phyloP scores from a whole-genome alignment of 2,888 invertebrate species.

The Linyphia triangularis region DNA sequence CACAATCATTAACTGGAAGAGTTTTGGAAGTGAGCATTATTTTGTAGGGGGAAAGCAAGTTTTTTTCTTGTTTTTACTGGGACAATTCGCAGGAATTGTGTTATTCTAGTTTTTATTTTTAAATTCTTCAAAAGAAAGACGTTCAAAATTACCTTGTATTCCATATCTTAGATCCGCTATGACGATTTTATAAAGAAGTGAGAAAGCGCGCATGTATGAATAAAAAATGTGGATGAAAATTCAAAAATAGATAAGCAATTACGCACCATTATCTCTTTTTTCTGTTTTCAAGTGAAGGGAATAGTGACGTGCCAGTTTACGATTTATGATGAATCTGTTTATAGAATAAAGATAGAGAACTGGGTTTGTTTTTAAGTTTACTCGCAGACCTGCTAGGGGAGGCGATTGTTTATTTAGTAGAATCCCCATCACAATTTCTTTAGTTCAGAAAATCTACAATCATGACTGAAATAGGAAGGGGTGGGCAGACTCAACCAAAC shows the following conservation, averaged over 20 bases:
- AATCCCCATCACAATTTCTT: no score
- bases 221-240: background rate
- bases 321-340: background rate
- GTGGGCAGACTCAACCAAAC: no score
- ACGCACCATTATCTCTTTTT: background rate
- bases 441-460: no score
- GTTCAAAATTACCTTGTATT: no score
- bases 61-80: background rate
- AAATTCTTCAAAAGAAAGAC: background rate
- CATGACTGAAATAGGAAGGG: no score
- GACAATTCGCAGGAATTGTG: constrained; percentile 14
- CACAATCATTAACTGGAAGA: constrained; percentile 16
- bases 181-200: background rate
- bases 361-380: background rate
- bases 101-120: constrained; percentile 1
- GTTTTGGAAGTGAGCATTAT: constrained; percentile 10
- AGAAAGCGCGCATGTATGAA: background rate
- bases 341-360: background rate
- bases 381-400: no score
- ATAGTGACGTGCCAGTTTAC: background rate
- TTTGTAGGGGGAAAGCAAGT: constrained; percentile 33
- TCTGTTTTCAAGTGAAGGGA: background rate
- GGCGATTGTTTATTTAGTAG: no score
- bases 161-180: background rate
- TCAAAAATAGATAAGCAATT: constrained; percentile 2